Conservation (phyloP, 1,140 invertebrate genomes). For the Dreissena polymorpha region DNA sequence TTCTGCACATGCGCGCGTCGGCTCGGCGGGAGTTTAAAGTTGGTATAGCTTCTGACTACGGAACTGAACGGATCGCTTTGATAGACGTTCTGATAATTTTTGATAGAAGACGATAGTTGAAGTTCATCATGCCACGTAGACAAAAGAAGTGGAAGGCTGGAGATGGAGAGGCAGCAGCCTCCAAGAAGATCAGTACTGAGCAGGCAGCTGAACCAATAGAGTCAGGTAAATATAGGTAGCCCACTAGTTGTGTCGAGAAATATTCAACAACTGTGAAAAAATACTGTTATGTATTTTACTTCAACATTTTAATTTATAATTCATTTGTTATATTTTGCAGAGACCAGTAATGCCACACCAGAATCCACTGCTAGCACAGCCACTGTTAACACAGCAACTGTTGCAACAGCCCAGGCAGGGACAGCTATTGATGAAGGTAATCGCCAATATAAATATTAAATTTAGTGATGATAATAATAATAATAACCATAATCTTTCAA, state of each 20-base stretch:
- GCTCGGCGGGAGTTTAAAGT: conserved; percentile 38
- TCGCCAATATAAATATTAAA: conserved; percentile 32
- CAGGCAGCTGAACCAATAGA: conserved; percentile 37
- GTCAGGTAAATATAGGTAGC: conserved; percentile 42
- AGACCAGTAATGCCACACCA: conserved; percentile 5
- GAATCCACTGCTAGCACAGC: conserved; percentile 28
- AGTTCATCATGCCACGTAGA: conserved; percentile 37
- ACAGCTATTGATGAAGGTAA: conserved; percentile 41
- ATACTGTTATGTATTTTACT: no score
- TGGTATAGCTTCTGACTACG: conserved; percentile 28
- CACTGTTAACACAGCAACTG: conserved; percentile 24
- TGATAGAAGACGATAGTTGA: conserved; percentile 26
- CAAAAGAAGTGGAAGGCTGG: conserved; percentile 35
- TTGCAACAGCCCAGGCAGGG: conserved; percentile 29
- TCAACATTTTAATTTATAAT: background rate
- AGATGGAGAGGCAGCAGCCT: conserved; percentile 40
- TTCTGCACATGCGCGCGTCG: conserved; percentile 1
- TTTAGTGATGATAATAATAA: conserved; percentile 31
- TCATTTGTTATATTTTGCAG: conserved; percentile 28
- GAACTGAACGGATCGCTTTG: conserved; percentile 34
- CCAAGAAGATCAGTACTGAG: conserved; percentile 44
- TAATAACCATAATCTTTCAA: conserved; percentile 17
- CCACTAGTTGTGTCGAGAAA: conserved; percentile 8
- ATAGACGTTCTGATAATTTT: conserved; percentile 22
- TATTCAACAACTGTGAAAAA: no score